Base-by-base conservation (phyloP, 2,797 vertebrate genomes). In the Aldrovandia affinis region DNA sequence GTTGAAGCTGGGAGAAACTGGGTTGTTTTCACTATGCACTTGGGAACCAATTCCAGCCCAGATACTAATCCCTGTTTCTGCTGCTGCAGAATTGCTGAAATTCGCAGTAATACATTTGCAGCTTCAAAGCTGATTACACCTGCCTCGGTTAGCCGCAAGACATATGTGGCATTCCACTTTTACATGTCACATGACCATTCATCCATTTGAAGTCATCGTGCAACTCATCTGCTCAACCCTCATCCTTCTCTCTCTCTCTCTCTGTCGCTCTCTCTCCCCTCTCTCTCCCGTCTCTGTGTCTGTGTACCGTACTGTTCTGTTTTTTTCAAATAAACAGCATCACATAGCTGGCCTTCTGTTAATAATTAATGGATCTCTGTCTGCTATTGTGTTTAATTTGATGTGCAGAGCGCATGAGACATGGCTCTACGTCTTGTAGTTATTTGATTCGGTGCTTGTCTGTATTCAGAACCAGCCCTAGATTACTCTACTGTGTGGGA, bases 341-440 rank as follows among this genome's bases (percentile, higher is more conserved):
- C 81, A 33, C 52, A 85, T 65, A 79, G 81, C 65, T 73, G 83
- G 22, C 79, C 50, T 20, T 30, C 5, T 68, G 15, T 84, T 81
- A 75, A 84, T 84, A 81, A 84, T 70, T 73, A 55, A 84, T 78
- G 39, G 79, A 22, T 61, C n/a, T 42, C 68, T 52, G 50, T 57
- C 50, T 81, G 80, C 61, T 85, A 63, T 77, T 80, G 39, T 68
- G 55, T 85, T 81, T 47, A 81, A 81, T 81, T 85, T 82, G 75
- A 39, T 63, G 73, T 54, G 54, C 80, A 82, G 73, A 44, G 75
- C 30, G 30, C 73, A 65, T 28, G 25, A 78, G 25, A 85, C 70
- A 12, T 77, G 28, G 0, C 33, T 28, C 30, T 61, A 8, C 59
- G 44, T 73, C 47, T 20, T 54, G 55, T 59, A 61, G 22, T 83